phyloP scores from a whole-genome alignment of 2,888 invertebrate genomes.

The Eurois occulta region DNA sequence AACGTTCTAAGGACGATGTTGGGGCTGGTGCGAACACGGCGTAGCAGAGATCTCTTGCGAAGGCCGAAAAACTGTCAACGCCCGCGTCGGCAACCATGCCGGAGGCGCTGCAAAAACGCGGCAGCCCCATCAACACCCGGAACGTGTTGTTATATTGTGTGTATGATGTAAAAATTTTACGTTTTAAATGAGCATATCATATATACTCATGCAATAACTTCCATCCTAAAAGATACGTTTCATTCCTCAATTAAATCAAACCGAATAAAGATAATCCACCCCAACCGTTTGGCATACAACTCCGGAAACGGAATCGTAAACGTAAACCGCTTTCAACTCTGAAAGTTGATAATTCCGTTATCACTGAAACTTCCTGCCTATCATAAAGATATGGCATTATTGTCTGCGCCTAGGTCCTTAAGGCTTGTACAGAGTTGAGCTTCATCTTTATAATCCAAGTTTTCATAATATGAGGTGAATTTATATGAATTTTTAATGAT shows the following conservation, averaged over 20 bases:
- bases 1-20: too few relatives aligned
- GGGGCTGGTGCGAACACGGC: too few relatives aligned
- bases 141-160: too few relatives aligned
- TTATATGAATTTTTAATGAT: neutral
- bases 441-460: conserved; percentile 56
- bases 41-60: too few relatives aligned
- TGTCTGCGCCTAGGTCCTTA: conserved; percentile 42
- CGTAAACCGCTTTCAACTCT: conserved; percentile 42
- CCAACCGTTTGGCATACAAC: neutral
- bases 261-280: conserved; percentile 17
- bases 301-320: conserved; percentile 30
- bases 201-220: neutral
- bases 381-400: conserved; percentile 64
- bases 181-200: neutral
- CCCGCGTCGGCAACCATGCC: too few relatives aligned
- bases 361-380: conserved; percentile 56
- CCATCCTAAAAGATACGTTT: conserved; percentile 13
- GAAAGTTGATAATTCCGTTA: conserved; percentile 52
- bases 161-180: neutral
- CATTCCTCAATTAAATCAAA: conserved; percentile 7
- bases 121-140: too few relatives aligned
- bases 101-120: too few relatives aligned
- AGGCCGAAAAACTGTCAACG: too few relatives aligned
- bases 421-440: conserved; percentile 10
- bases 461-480: neutral